Base-by-base conservation (phyloP, 1,140 invertebrate genomes). In the Arion vulgaris region DNA sequence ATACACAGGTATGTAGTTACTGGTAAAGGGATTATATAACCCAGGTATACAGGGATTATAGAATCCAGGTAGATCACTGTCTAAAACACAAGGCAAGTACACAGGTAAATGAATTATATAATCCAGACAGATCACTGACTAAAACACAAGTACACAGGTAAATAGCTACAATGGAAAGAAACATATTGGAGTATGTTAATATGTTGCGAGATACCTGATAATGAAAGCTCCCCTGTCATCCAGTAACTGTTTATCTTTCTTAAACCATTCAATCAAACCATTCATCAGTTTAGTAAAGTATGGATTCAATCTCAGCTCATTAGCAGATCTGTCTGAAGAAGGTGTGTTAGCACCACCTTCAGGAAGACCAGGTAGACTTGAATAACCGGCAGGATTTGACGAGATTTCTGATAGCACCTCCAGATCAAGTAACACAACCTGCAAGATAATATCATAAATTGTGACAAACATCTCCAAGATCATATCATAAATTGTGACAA, bases 141-240 rank as follows among this genome's bases (percentile, higher is more conserved):
- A n/a, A n/a, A n/a, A n/a, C n/a, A n/a, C n/a, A n/a, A n/a, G n/a
- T n/a, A n/a, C n/a, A n/a, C n/a, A n/a, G n/a, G n/a, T n/a, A n/a
- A n/a, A n/a, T n/a, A n/a, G n/a, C n/a, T n/a, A n/a, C n/a, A n/a
- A n/a, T n/a, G n/a, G n/a, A n/a, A n/a, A n/a, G n/a, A n/a, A n/a
- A n/a, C n/a, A n/a, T n/a, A n/a, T n/a, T n/a, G n/a, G n/a, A n/a
- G n/a, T n/a, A n/a, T n/a, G n/a, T n/a, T n/a, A n/a, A n/a, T n/a
- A n/a, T n/a, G n/a, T n/a, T n/a, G n/a, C n/a, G n/a, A n/a, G 69
- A 72, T 92, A 97, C 96, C 97, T 95, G 76, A 99, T 97, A 82
- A 99, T 99, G 88, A 99, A 98, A 80, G 97, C 95, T 26, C 98
- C 98, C 88, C 97, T 93, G 84, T 98, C 97, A 89, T 98, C 96